Evolutionary conservation across 2,888 invertebrate genomes (phyloP).

Genomic region (Ophraella communa): DNA sequence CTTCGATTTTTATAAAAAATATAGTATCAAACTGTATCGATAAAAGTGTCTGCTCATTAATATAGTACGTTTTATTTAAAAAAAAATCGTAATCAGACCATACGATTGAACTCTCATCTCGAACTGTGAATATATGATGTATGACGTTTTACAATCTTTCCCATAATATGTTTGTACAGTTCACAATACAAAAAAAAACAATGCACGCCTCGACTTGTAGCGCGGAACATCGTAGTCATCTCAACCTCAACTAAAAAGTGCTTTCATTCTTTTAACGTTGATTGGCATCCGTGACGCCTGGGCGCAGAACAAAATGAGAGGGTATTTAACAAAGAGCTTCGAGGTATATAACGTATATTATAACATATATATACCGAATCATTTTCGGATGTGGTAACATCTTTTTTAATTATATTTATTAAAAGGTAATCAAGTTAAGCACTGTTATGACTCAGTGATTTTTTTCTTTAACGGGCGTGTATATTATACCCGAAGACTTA

Average conservation of each 20-base stretch:
- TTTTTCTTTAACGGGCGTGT: constrained; percentile 18
- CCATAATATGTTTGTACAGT: not conserved
- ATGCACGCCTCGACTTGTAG: not conserved
- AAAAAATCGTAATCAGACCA: too few relatives aligned
- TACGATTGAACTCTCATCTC: too few relatives aligned
- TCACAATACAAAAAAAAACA: not conserved
- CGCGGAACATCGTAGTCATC: not conserved
- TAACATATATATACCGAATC: constrained; percentile 15
- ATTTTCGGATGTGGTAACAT: constrained; percentile 30
- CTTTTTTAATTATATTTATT: constrained; percentile 36
- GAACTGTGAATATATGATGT: too few relatives aligned
- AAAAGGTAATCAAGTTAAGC: constrained; percentile 37
- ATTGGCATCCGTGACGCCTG: constrained; percentile 21
- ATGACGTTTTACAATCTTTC: not conserved
- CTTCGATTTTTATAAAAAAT: too few relatives aligned
- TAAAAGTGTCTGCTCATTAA: too few relatives aligned
- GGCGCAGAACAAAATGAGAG: constrained; percentile 17
- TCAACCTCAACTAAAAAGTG: not conserved
- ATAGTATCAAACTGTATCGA: too few relatives aligned
- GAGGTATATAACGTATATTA: too few relatives aligned
- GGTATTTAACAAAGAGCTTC: constrained; percentile 24
- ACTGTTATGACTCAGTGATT: constrained; percentile 37
- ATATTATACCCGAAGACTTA: not conserved
- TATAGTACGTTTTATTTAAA: too few relatives aligned
- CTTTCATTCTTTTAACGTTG: constrained; percentile 1